A percentile compares a stretch with the other conserved stretches of the same genome.
Evolutionary conservation across 2,113 vertebrate species (phyloP).

Genomic region (Fregetta grallaria): DNA sequence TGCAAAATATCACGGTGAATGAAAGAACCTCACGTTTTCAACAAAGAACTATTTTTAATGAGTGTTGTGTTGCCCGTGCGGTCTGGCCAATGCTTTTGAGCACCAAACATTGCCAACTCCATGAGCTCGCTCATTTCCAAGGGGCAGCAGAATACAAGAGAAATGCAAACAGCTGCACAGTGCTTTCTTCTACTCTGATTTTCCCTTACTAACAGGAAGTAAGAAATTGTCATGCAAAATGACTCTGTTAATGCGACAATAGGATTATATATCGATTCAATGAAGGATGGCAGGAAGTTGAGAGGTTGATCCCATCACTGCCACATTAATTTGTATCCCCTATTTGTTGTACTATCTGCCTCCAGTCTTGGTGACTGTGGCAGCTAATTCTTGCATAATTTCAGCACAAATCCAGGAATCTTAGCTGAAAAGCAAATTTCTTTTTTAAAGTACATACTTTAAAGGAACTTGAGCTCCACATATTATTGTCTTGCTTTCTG

Average conservation of each 20-base stretch:
- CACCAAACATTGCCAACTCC: background rate
- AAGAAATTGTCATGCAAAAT: background rate
- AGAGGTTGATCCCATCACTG: background rate
- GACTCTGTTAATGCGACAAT: background rate
- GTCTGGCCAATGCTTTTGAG: rapidly evolving
- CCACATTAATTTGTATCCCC: background rate
- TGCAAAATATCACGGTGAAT: background rate
- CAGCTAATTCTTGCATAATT: background rate
- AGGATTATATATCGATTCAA: background rate
- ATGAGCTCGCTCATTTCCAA: background rate
- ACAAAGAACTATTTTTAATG: background rate
- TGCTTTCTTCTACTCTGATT: background rate
- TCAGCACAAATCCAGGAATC: background rate
- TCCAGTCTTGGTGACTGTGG: background rate
- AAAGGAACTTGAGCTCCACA: background rate
- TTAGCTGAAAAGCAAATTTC: background rate
- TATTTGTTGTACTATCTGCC: background rate
- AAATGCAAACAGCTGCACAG: background rate
- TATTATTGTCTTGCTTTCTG: background rate
- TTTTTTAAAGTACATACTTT: background rate
- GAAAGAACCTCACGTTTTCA: background rate
- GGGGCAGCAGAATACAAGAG: background rate
- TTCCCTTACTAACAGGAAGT: background rate
- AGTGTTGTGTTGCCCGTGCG: rapidly evolving
- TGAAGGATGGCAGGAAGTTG: background rate